Evolutionary conservation across 2,797 vertebrate species (phyloP), one percentile per base, ranked within the genome.

Genomic region (Cirrhinus molitorella): DNA sequence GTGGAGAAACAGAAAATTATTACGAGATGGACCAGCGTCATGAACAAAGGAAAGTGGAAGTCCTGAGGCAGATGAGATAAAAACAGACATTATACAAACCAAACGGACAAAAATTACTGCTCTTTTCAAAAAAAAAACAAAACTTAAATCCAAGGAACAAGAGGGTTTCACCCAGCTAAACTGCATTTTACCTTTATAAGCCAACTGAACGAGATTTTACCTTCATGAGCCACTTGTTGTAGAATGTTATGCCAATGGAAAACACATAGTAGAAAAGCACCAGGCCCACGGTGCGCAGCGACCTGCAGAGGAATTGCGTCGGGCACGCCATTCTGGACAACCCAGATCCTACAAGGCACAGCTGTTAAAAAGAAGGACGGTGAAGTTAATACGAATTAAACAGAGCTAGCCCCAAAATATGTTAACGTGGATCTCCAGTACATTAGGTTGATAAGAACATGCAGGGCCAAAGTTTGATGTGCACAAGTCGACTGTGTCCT

Each of bases 221-320:
- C 95, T 96, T 96, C 88, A 97, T 96, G 10, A 98, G 94, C 98
- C 97, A 97, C 90, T 99, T 98, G 95, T 97, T 99, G 91, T 98
- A 99, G 94, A 98, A 98, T 34, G 97, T 97, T 94, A 98, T 97
- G 80, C 97, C 97, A 23, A 98, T 98, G 34, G 97, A 99, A 94
- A 98, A 98, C 86, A 92, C 90, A 87, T 97, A 98, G 86, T 97
- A 98, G 25, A 97, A 94, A 4, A 97, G 94, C 57, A 98, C 96
- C 73, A 98, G 93, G 70, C 94, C 95, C 43, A 95, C 87, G 0
- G 93, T 95, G 89, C 96, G 88, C 55, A 94, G 47, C 0, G 89
- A 92, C 91, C 94, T 92, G 89, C 94, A 96, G 31, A 96, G 47
- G 85, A 95, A 92, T 83, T 94, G 93, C 59, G 92, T 86, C 0